phyloP scores from a whole-genome alignment of 2,888 invertebrate species.

The Hyalella azteca region DNA sequence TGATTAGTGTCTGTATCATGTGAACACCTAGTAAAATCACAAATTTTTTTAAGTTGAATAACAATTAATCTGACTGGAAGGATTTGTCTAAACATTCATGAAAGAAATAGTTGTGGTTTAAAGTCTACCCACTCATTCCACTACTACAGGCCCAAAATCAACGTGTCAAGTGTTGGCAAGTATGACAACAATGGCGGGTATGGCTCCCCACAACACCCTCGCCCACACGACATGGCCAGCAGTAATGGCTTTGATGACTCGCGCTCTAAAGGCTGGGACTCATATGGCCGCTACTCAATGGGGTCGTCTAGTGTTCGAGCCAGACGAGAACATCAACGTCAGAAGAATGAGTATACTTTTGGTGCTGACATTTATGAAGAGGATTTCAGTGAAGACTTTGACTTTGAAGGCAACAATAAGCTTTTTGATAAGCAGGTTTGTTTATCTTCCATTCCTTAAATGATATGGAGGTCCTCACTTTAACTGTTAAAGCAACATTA shows the following conservation, averaged over 20 bases:
- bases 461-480: too few species aligned
- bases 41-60: too few species aligned
- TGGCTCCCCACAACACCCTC: neutral
- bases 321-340: neutral
- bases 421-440: slow-evolving; percentile 79
- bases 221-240: neutral
- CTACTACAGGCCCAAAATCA: neutral
- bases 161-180: neutral
- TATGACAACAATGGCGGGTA: neutral
- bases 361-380: slow-evolving; percentile 74
- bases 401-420: slow-evolving; percentile 92
- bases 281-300: neutral
- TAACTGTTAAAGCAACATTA: too few species aligned
- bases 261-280: neutral
- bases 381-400: slow-evolving; percentile 78
- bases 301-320: neutral
- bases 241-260: neutral
- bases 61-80: too few species aligned
- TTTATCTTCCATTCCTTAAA: neutral
- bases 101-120: too few species aligned
- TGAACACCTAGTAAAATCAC: too few species aligned
- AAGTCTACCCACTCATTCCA: too few species aligned
- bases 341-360: slow-evolving; percentile 78
- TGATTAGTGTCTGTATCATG: too few species aligned
- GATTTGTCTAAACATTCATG: too few species aligned